Percentiles rank a stretch among this genome's conserved stretches.
These are phyloP conservation scores for Arctocebus calabarensis DNA, from an alignment of 2,797 vertebrate species.

Conservation along the genomic window DNA sequence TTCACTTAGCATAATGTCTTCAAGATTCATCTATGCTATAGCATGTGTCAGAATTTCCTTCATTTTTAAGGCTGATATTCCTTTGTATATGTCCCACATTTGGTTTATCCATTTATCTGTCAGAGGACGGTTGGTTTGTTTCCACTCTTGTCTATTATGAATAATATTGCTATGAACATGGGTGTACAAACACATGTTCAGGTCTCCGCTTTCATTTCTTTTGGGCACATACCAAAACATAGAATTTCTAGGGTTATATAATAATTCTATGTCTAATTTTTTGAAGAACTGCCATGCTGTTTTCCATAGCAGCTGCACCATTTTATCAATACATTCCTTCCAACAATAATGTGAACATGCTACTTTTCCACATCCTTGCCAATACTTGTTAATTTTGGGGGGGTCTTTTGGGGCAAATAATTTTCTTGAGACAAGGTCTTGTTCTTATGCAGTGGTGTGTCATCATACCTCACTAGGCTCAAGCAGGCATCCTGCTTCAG, in stretches of 20 bases:
- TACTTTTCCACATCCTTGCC: not conserved
- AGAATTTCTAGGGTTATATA: constrained; percentile 11
- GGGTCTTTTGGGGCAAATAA: not conserved
- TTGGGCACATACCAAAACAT: not conserved
- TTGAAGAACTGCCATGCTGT: constrained; percentile 17
- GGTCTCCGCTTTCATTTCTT: constrained; percentile 44
- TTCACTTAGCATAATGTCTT: not conserved
- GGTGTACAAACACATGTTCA: not conserved
- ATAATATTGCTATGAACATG: not conserved
- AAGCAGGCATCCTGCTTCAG: not conserved
- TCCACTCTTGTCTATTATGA: constrained; percentile 9
- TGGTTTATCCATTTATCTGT: constrained; percentile 28
- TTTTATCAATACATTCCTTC: not conserved
- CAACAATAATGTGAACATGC: not conserved
- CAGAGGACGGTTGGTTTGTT: not conserved
- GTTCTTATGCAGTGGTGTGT: not conserved
- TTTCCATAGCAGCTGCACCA: not conserved
- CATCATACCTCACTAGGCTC: not conserved
- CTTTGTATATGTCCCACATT: not conserved
- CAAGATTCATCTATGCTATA: constrained; percentile 16
- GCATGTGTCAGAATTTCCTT: constrained; percentile 11
- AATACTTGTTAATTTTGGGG: not conserved
- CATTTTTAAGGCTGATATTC: constrained; percentile 36
- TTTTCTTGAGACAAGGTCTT: not conserved
- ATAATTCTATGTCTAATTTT: constrained; percentile 21